Conservation (phyloP, 2,888 invertebrate genomes). For the Tetranychus truncatus region DNA sequence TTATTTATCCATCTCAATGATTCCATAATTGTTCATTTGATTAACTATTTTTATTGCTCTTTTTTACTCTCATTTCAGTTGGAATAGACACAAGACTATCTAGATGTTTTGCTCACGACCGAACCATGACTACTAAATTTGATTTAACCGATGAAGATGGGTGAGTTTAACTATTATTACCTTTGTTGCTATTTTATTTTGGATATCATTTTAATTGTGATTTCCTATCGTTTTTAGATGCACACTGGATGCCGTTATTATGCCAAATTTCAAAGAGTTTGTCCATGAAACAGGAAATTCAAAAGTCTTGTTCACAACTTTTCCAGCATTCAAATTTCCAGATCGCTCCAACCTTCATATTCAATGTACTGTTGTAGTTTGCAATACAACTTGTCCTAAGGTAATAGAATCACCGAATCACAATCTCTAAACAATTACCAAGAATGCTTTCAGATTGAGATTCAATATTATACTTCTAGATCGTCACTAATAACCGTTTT, state of each 20-base stretch:
- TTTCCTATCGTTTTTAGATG: constrained; percentile 21
- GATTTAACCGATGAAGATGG: constrained; percentile 52
- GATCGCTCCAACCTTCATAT: constrained; percentile 56
- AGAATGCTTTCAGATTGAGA: background rate
- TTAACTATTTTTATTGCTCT: constrained; percentile 4
- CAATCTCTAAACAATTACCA: background rate
- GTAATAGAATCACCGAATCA: constrained; percentile 32
- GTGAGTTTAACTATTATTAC: constrained; percentile 31
- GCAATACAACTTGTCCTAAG: constrained; percentile 48
- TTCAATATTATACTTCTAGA: background rate
- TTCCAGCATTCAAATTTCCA: constrained; percentile 64
- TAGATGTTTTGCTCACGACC: constrained; percentile 59
- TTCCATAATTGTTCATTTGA: background rate
- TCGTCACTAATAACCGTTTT: background rate
- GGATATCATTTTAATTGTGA: background rate
- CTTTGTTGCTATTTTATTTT: background rate
- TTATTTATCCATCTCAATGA: too few relatives aligned
- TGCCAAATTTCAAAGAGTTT: constrained; percentile 25
- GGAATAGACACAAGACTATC: constrained; percentile 54
- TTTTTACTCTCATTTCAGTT: constrained; percentile 34
- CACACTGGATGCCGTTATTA: constrained; percentile 22
- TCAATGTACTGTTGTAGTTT: constrained; percentile 56
- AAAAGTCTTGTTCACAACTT: constrained; percentile 39
- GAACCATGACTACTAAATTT: constrained; percentile 53
- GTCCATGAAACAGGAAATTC: constrained; percentile 22